Percentiles rank a stretch among this genome's conserved stretches.
Evolutionary conservation across 2,888 invertebrate species (phyloP).

Genomic region (Lysandra bellargus): DNA sequence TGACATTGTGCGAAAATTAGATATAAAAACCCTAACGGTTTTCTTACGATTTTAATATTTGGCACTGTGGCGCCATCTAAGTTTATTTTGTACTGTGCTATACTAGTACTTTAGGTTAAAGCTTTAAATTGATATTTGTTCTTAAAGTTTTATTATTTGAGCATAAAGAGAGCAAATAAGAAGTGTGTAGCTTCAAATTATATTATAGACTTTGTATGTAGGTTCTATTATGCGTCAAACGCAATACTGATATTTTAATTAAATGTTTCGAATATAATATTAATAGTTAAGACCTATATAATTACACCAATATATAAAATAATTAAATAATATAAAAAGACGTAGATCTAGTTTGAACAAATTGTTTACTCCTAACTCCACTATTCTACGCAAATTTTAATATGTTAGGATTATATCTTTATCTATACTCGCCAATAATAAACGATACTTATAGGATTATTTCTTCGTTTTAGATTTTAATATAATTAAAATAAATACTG

Average conservation of each 20-base stretch:
- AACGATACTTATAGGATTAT: neutral
- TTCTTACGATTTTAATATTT: no score
- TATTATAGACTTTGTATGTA: neutral
- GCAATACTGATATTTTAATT: neutral
- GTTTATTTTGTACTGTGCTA: neutral
- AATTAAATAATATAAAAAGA: neutral
- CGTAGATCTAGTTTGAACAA: neutral
- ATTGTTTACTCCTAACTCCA: slow-evolving; percentile 12
- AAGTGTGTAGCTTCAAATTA: neutral
- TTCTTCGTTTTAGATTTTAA: no score
- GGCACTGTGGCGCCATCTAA: neutral
- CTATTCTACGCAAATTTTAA: neutral
- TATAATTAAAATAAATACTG: no score
- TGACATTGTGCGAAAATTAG: no score
- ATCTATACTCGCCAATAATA: neutral
- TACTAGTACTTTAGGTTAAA: neutral
- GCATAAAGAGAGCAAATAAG: neutral
- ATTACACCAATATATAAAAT: neutral
- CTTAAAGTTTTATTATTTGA: neutral
- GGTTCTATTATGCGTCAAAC: neutral
- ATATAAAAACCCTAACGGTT: no score
- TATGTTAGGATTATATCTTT: neutral
- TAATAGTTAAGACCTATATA: neutral
- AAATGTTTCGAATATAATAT: neutral
- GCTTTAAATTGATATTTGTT: slow-evolving; percentile 3